Evolutionary conservation across 2,113 vertebrate species (phyloP).

Genomic region (Lycaon pictus): DNA sequence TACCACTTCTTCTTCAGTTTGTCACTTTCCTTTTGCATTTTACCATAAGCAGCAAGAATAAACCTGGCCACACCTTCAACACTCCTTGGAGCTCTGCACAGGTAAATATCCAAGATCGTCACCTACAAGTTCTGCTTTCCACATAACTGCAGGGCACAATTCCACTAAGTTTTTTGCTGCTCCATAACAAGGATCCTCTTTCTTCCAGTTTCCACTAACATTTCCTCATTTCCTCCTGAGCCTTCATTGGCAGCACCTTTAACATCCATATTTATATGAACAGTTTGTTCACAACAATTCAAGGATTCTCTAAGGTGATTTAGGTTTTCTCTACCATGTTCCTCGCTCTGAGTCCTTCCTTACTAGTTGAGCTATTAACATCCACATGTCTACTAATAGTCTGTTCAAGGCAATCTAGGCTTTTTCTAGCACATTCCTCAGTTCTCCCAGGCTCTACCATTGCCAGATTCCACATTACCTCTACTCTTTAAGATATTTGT

Average conservation of each 20-base stretch:
- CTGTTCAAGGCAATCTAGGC: neutral
- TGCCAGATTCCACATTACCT: neutral
- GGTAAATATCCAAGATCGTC: neutral
- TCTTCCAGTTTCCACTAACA: constrained; percentile 27
- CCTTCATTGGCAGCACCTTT: neutral
- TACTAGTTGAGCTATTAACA: neutral
- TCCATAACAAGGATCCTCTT: neutral
- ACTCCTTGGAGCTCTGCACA: neutral
- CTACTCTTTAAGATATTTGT: neutral
- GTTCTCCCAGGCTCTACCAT: neutral
- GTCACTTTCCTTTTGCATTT: neutral
- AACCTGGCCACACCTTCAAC: neutral
- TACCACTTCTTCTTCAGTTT: neutral
- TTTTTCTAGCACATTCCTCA: constrained; percentile 3
- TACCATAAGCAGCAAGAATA: neutral
- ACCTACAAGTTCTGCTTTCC: neutral
- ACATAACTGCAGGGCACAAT: neutral
- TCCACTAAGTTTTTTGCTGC: neutral
- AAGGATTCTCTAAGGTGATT: neutral
- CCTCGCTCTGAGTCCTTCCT: neutral
- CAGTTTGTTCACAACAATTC: neutral
- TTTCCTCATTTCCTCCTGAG: constrained; percentile 30
- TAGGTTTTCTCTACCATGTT: neutral
- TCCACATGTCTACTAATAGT: neutral
- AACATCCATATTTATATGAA: neutral